Base-by-base conservation (phyloP, 1,140 invertebrate genomes). In the Pentalonia nigronervosa region DNA sequence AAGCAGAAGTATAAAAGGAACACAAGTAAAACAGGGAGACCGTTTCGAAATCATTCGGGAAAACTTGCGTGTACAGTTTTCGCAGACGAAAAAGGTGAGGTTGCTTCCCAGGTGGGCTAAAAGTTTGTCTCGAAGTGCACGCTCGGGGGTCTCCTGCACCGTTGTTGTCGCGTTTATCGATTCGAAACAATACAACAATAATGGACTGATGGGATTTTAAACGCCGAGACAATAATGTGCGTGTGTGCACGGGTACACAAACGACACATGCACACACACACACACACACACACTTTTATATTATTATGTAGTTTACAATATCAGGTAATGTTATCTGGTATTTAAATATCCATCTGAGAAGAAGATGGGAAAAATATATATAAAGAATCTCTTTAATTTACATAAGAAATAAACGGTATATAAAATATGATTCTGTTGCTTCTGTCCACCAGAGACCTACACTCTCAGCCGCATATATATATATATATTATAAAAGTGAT, bases 341-440 rank as follows among this genome's bases (percentile, higher is more conserved):
- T 91, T 91, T 91, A 91, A 91, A 91, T 91, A 83, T 50, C 21
- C 90, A 50, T 91, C 67, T 50, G 45, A 50, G 60, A 76, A 83
- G 67, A 90, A 45, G 90, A 48, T 20, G 67, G 36, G 3, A 91
- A 91, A 53, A 50, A 50, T 25, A 48, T 41, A 76, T 36, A 20
- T 45, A 81, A 91, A 91, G 30, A 81, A 91, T n/a, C 45, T 81
- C 60, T 91, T 91, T 83, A 91, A 91, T 91, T 91, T 91, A 91
- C 90, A 91, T 91, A 93, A 34, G 81, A 93, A 86, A 84, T 86
- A 84, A 83, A 93, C 91, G 81, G 86, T 84, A 84, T 41, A 81
- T 91, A 91, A 91, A 91, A 91, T 91, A 84, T 93, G 91, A 93
- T 53, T 48, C 45, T 93, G 91, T 93, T 93, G 91, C 91, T 93